These are phyloP conservation scores for Amblyjoppa fuscipennis DNA, from an alignment of 2,888 invertebrate species.

Conservation along the genomic window DNA sequence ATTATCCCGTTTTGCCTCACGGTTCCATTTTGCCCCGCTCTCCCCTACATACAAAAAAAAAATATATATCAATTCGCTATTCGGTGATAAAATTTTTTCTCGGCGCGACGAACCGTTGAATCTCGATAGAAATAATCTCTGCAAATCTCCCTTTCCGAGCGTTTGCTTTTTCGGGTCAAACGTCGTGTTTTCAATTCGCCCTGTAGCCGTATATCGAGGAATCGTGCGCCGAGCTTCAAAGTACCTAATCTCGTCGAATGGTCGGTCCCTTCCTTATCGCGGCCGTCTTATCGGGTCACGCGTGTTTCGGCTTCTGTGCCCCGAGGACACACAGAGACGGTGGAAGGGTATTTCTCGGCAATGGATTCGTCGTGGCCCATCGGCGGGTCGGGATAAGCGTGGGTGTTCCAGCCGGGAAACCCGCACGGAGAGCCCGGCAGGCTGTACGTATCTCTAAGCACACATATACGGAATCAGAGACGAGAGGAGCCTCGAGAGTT, in stretches of 20 bases:
- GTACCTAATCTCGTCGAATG: slow-evolving; percentile 28
- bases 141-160: neutral
- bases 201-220: neutral
- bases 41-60: too few relatives aligned
- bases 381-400: neutral
- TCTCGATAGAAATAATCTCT: neutral
- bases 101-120: neutral
- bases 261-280: slow-evolving; percentile 33
- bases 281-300: neutral
- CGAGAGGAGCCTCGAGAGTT: slow-evolving; percentile 10
- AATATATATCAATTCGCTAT: too few relatives aligned
- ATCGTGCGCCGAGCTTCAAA: slow-evolving; percentile 5
- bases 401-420: neutral
- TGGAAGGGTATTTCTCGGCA: neutral
- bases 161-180: slow-evolving; percentile 15
- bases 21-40: too few relatives aligned
- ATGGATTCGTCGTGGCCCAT: slow-evolving; percentile 21
- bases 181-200: slow-evolving; percentile 43
- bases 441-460: neutral
- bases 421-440: neutral
- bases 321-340: slow-evolving; percentile 1
- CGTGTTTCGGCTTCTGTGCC: slow-evolving; percentile 12
- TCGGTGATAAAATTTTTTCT: too few relatives aligned
- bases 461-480: neutral
- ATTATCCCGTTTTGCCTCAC: too few relatives aligned